Percentiles rank a stretch among this genome's conserved stretches.
These are phyloP conservation scores for Tympanuchus pallidicinctus DNA, from an alignment of 2,113 vertebrate species.

Conservation along the genomic window DNA sequence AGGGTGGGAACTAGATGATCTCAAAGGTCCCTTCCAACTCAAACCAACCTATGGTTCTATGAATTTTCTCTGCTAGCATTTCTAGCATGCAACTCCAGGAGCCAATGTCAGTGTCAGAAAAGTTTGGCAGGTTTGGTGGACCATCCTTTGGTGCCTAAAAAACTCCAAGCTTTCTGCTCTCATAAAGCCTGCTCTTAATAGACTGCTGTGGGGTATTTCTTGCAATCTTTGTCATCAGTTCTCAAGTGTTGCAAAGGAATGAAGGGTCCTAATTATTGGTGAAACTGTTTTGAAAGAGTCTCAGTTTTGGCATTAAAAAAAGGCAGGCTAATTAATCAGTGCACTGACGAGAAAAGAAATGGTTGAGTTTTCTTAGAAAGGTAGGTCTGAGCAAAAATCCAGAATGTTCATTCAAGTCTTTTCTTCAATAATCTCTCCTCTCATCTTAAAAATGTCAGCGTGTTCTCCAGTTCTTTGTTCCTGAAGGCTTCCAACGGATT, in stretches of 20 bases:
- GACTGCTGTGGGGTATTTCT: neutral
- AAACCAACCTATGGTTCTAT: too few species aligned
- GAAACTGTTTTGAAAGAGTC: neutral
- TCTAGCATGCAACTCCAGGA: neutral
- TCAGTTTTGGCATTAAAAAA: neutral
- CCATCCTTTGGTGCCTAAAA: neutral
- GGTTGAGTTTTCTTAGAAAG: neutral
- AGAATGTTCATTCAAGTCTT: slow-evolving; percentile 2
- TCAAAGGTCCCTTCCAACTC: too few species aligned
- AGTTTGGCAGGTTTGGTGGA: neutral
- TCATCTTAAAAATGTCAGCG: neutral
- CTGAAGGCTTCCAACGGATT: neutral
- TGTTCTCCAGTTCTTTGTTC: neutral
- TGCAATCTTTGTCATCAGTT: neutral
- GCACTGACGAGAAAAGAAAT: neutral
- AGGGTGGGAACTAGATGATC: too few species aligned
- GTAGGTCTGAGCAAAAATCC: neutral
- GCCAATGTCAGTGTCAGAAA: neutral
- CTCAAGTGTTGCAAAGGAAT: neutral
- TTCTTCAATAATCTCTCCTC: neutral
- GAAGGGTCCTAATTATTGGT: neutral
- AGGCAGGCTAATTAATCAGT: slow-evolving; percentile 7
- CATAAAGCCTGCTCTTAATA: neutral
- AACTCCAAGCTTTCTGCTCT: neutral
- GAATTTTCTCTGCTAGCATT: neutral